Evolutionary conservation across 2,113 vertebrate species (phyloP), one percentile per base, ranked within the genome.

Genomic region (Oplegnathus fasciatus): DNA sequence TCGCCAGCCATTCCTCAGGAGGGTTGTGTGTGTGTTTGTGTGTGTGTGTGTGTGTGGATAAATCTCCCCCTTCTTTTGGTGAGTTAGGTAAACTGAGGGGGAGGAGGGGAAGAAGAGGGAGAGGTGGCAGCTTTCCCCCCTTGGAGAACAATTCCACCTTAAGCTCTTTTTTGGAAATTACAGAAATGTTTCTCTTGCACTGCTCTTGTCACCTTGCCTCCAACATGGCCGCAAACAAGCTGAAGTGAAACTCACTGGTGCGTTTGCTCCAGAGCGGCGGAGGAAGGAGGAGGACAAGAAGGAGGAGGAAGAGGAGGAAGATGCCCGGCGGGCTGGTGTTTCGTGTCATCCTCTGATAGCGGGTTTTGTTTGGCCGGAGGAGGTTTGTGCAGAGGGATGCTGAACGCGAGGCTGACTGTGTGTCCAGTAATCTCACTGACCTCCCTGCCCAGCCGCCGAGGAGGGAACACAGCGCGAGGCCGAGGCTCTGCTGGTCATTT

Each of bases 151-250:
- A 86, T 91, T 94, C 85, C 93, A 95, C 93, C 92, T 86, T 87
- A 91, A 94, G 92, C 86, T 92, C 86, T 92, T 88, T 91, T 87
- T 72, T 81, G 89, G 83, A 93, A 93, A 95, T 92, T 89, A 86
- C 84, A 30, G 75, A 84, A 88, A 92, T 92, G 93, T 91, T 93
- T 94, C 90, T 92, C 84, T 70, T 86, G 76, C 88, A 75, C 86
- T 87, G 81, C 89, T 92, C 90, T 84, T 92, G 94, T 95, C 95
- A 95, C 94, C 92, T 95, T 90, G 90, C 89, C 91, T 93, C 90
- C 92, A 95, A 95, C 90, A 83, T 87, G 83, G 87, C 91, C 61
- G 84, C 91, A 93, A 93, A 94, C 90, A 87, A 87, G 73, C 82
- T 50, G 57, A 68, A 85, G 84, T 66, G 88, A 84, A 85, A 90